A percentile compares a stretch with the other conserved stretches of the same genome.
phyloP scores from a whole-genome alignment of 1,140 invertebrate genomes.

The Maconellicoccus hirsutus region DNA sequence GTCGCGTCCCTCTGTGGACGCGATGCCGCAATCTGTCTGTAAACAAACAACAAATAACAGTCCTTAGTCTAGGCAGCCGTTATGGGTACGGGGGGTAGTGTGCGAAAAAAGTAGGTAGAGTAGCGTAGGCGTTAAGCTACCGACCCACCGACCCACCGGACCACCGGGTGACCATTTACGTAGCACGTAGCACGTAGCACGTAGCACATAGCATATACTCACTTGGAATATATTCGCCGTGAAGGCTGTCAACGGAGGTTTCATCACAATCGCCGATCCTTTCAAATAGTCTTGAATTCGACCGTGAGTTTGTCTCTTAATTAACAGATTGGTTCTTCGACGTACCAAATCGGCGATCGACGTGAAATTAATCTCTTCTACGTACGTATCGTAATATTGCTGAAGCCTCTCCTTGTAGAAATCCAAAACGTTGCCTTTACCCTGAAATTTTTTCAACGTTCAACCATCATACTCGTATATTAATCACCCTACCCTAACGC shows the following conservation, averaged over 20 bases:
- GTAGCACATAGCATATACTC: constrained; percentile 28
- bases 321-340: constrained; percentile 59
- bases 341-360: constrained; percentile 62
- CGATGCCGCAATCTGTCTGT: constrained; percentile 57
- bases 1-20: constrained; percentile 57
- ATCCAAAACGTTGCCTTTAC: constrained; percentile 60
- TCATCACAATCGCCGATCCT: constrained; percentile 51
- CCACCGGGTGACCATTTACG: no score
- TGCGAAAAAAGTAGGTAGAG: not conserved
- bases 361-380: constrained; percentile 70
- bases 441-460: constrained; percentile 31
- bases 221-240: constrained; percentile 67
- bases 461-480: no score
- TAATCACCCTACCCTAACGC: no score
- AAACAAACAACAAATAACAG: constrained; percentile 31
- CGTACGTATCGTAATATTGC: constrained; percentile 71
- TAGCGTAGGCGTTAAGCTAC: no score
- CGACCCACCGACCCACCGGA: no score
- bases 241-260: constrained; percentile 60
- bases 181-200: not conserved
- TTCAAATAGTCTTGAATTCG: constrained; percentile 63
- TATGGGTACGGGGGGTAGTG: no score
- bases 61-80: no score
- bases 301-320: constrained; percentile 63
- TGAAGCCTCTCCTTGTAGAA: constrained; percentile 76